These are phyloP conservation scores for Aphelocoma californica DNA, from an alignment of 2,797 vertebrate genomes.

Conservation along the genomic window DNA sequence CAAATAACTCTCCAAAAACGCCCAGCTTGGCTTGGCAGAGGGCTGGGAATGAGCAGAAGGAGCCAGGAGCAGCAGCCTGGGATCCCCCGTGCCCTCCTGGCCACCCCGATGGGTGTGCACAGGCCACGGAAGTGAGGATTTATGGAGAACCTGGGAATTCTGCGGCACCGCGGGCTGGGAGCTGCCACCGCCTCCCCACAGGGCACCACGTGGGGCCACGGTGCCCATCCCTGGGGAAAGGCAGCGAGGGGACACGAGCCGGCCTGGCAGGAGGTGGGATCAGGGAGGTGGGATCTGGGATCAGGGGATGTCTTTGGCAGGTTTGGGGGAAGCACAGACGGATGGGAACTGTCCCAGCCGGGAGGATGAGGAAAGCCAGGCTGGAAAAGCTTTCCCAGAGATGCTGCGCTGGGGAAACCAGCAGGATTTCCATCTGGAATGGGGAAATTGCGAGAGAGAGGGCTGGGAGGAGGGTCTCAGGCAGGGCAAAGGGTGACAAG, in stretches of 20 bases:
- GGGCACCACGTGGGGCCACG: rapidly evolving
- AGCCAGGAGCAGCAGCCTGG: neutral
- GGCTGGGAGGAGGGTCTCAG: neutral
- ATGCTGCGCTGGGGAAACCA: neutral
- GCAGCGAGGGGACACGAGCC: neutral
- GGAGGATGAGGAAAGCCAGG: neutral
- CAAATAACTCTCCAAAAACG: neutral
- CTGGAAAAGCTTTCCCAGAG: neutral
- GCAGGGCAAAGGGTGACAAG: neutral
- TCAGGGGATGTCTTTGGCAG: neutral
- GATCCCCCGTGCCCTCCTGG: neutral
- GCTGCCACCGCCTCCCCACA: neutral
- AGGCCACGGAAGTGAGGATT: rapidly evolving
- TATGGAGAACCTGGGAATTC: neutral
- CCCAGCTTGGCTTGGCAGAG: neutral
- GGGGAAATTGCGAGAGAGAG: neutral
- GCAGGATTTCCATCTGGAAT: neutral
- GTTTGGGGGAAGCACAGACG: rapidly evolving
- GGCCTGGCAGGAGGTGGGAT: neutral
- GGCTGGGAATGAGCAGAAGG: neutral
- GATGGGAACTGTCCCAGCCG: neutral
- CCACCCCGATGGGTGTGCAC: neutral
- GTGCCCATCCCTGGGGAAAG: neutral
- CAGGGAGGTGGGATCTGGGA: neutral
- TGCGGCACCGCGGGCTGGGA: rapidly evolving